Base-by-base conservation (phyloP, 2,797 vertebrate genomes). In the Loriculus beryllinus region DNA sequence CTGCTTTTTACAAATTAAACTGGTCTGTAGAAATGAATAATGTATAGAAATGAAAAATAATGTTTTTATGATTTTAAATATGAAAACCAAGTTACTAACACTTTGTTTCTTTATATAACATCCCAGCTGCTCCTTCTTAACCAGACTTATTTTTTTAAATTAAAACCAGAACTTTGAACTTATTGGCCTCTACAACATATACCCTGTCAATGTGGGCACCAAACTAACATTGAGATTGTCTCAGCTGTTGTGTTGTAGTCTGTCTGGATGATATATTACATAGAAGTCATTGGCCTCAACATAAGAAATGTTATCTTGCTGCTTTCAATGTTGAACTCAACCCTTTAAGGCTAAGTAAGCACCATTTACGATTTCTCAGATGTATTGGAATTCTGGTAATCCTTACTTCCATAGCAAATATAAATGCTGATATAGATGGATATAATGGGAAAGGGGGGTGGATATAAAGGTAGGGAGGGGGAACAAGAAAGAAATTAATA, bases 71-170 rank as follows among this genome's bases (percentile, higher is more conserved):
- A 65, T 64, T 69, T 77, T 85, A 90, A 96, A 83, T 82, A 92
- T 77, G 76, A 83, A 96, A 94, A 93, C 51, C 56, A 92, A 94
- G 86, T 67, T 85, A 95, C 68, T 94, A 75, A 92, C 77, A 39
- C 81, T 57, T 31, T 68, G 19, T 82, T 92, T 92, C 65, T 91
- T 96, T 96, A 72, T 94, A 31, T 67, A 88, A 68, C 59, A 45
- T 54, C 13, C 14, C 69, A 94, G 70, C 64, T 95, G 71, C 7
- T 65, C 47, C 4, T 84, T 87, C 68, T 78, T 51, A 60, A 70
- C 52, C 59, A 90, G 57, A 67, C 75, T 89, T 42, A 6, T 37
- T 86, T 94, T 94, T 88, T 88, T 96, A 39, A 77, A 29, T 40
- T 64, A 69, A 96, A 95, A 68, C 16, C 23, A 56, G 28, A 57